phyloP scores from a whole-genome alignment of 2,797 vertebrate species.

The Balearica regulorum region DNA sequence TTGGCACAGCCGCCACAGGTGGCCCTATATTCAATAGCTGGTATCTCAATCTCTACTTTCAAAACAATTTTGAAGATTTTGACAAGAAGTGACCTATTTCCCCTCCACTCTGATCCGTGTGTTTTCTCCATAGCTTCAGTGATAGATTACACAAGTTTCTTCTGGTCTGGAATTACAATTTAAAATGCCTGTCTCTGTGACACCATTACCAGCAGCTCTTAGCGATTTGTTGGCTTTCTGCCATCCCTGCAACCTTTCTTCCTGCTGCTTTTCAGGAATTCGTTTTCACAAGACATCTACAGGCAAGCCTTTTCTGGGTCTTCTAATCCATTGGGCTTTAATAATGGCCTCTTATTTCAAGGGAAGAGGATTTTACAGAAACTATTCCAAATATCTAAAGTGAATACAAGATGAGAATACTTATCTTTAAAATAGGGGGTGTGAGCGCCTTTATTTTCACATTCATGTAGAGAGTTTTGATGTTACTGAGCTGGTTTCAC shows the following conservation, averaged over 20 bases:
- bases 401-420: not conserved
- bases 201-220: not conserved
- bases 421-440: not conserved
- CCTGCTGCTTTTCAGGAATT: constrained; percentile 30
- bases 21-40: not conserved
- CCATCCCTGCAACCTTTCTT: not conserved
- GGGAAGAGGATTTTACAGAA: not conserved
- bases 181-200: not conserved
- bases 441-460: not conserved
- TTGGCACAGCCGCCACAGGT: not conserved
- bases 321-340: not conserved
- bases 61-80: not conserved
- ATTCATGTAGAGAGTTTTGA: not conserved
- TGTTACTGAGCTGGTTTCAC: not conserved
- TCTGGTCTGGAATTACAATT: not conserved
- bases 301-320: not conserved
- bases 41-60: not conserved
- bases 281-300: not conserved
- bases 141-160: not conserved
- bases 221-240: constrained; percentile 7
- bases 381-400: not conserved
- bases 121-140: not conserved
- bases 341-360: not conserved
- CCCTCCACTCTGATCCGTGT: not conserved
- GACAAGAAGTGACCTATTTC: not conserved